phyloP scores from a whole-genome alignment of 2,888 invertebrate species.

The Holacanthella duospinosa region DNA sequence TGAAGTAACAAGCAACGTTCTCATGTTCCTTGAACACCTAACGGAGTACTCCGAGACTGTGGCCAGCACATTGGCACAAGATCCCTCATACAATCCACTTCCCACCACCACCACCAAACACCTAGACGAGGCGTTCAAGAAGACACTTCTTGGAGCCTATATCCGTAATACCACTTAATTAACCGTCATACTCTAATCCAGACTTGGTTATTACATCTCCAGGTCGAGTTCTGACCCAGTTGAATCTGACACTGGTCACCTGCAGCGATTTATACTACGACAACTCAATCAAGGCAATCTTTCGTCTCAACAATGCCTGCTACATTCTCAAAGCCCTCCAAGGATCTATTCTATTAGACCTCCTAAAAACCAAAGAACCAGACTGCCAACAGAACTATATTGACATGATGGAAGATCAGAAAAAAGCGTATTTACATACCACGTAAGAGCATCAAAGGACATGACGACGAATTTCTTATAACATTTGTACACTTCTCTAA shows the following conservation, averaged over 20 bases:
- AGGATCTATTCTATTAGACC: constrained; percentile 68
- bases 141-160: constrained; percentile 63
- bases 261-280: constrained; percentile 89
- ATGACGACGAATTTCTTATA: too few relatives aligned
- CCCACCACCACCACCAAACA: constrained; percentile 40
- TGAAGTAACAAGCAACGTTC: constrained; percentile 85
- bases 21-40: constrained; percentile 81
- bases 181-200: too few relatives aligned
- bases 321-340: constrained; percentile 87
- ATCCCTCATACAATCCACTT: constrained; percentile 39
- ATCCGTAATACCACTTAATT: constrained; percentile 60
- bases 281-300: constrained; percentile 71
- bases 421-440: constrained; percentile 53
- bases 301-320: constrained; percentile 87
- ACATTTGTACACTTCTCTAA: too few relatives aligned
- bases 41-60: constrained; percentile 67
- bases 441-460: too few relatives aligned
- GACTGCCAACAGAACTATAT: constrained; percentile 76
- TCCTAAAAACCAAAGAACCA: constrained; percentile 69
- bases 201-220: too few relatives aligned
- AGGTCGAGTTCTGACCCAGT: constrained; percentile 80
- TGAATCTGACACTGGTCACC: constrained; percentile 77
- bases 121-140: constrained; percentile 48
- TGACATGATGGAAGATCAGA: constrained; percentile 74
- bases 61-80: constrained; percentile 55